Conservation (phyloP, 2,888 invertebrate species). For the Xestobium rufovillosum region DNA sequence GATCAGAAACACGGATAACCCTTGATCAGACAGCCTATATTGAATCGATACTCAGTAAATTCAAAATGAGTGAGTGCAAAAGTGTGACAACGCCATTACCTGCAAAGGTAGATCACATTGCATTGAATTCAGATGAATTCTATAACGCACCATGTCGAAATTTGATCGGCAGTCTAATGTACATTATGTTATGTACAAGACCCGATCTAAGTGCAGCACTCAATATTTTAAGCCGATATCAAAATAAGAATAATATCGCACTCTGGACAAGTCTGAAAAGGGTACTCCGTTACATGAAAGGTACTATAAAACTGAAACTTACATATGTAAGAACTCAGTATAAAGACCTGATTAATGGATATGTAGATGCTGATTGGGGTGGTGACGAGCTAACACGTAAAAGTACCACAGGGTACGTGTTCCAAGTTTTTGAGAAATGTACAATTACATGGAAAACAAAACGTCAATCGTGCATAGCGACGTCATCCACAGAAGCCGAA, state of each 20-base stretch:
- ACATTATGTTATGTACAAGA: neutral
- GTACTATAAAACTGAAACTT: constrained; percentile 23
- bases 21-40: constrained; percentile 6
- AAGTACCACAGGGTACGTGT: constrained; percentile 17
- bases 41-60: constrained; percentile 5
- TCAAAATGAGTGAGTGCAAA: constrained; percentile 5
- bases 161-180: too few species aligned
- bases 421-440: constrained; percentile 25
- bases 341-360: constrained; percentile 21
- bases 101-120: constrained; percentile 1
- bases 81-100: constrained; percentile 1
- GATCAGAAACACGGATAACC: neutral
- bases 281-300: constrained; percentile 24
- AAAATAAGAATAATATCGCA: constrained; percentile 22
- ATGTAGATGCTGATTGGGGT: constrained; percentile 26
- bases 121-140: constrained; percentile 10
- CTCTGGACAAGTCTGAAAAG: constrained; percentile 23
- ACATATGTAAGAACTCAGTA: constrained; percentile 18
- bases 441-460: constrained; percentile 31
- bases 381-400: constrained; percentile 10
- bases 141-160: too few species aligned
- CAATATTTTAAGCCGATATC: constrained; percentile 24
- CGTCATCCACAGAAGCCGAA: constrained; percentile 28
- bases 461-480: constrained; percentile 29
- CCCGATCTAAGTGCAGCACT: constrained; percentile 20